Evolutionary conservation across 2,888 invertebrate species (phyloP), one percentile per base, ranked within the genome.

Genomic region (Thereva nobilitata): DNA sequence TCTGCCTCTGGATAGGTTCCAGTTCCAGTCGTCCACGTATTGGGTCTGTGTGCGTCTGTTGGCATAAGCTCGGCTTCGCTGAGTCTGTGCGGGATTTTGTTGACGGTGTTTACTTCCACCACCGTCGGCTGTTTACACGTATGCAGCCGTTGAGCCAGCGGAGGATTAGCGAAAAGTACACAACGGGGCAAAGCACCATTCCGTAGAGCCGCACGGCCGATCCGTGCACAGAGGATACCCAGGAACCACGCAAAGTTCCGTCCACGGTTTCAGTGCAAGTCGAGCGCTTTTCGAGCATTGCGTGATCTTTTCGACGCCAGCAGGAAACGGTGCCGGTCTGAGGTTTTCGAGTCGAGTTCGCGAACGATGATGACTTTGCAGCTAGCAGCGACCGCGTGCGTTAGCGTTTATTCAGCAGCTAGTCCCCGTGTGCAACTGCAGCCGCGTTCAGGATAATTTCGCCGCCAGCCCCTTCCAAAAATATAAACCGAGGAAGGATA

Each of bases 221-320:
- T 23, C 23, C 23, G 54, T 38, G 37, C 55, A 41, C 9, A 5
- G 55, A 12, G 55, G 55, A 57, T 38, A 10, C 37, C 23, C 47
- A 59, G 49, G 10, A 59, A 42, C 59, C 59, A 59, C 59, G 59
- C 59, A 49, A 59, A 59, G 47, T 59, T 49, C 12, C 37, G 59
- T 49, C 38, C 47, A 37, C 59, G 37, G 59, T 37, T 12, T 59
- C 59, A 59, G 59, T 59, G 38, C 59, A 59, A 38, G 59, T 59
- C 49, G 47, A 49, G 38, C 59, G 59, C 59, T 59, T 59, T 59
- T 59, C 8, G 59, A 59, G 59, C 59, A 59, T 42, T 37, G 45
- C 34, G 34, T n/a, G 47, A 59, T 10, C 12, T 34, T 23, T 23
- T 47, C 59, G 59, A 35, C 59, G 57, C 23, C 23, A 23, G 23